Base-by-base conservation (phyloP, 2,113 vertebrate species). In the Cynocephalus volans region DNA sequence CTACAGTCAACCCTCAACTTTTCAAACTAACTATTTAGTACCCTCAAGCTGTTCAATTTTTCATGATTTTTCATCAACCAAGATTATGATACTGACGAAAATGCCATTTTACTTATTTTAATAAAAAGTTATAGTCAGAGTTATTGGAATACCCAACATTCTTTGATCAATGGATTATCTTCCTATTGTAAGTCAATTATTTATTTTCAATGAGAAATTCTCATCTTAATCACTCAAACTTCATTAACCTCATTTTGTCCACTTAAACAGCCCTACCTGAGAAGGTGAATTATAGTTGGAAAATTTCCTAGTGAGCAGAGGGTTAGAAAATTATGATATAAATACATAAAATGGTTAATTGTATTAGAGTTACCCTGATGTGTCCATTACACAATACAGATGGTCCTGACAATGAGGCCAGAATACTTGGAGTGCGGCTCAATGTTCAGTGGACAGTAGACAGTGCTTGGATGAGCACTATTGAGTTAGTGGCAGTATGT, bases 31-130 rank as follows among this genome's bases (percentile, higher is more conserved):
- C 26, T 60, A 33, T 45, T 70, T 69, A 14, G 36, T 81, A 48
- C 5, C 12, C 1, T 4, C 2, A 0, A 58, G 4, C 23, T 6
- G 19, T 6, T 65, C 17, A 50, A 0, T 56, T 48, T 52, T 24
- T 19, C 28, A 36, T 48, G 62, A 48, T 48, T 12, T 54, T 5
- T 10, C 26, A 9, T 36, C 76, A 58, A 0, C 7, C 4, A 60
- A 54, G 73, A 6, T 23, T 41, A 86, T 41, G 64, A 50, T 65
- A 8, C 64, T 58, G n/a, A 14, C 45, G 24, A 65, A 85, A 58
- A 45, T 41, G 13, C 7, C 23, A 48, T 36, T 56, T 62, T 80
- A 54, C 41, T 88, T 45, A 88, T 18, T 36, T 62, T 15, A 75
- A n/a, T 70, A 15, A 88, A 65, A 76, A 52, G 1, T 56, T 60